phyloP scores from a whole-genome alignment of 2,888 invertebrate genomes.

The Agriotes lineatus region DNA sequence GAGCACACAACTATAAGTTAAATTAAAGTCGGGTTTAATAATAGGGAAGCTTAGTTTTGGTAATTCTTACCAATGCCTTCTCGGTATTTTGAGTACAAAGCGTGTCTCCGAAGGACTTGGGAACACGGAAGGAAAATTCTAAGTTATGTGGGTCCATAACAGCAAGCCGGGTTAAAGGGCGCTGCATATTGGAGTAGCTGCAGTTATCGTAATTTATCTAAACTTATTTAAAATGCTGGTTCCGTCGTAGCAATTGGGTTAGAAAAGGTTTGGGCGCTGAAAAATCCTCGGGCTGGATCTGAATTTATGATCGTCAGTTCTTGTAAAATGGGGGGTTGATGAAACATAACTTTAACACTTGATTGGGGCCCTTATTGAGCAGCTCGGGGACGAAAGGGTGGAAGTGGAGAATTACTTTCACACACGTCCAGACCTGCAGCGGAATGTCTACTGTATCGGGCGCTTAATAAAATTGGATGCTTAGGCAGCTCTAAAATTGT shows the following conservation, averaged over 20 bases:
- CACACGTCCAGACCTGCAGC: constrained; percentile 1
- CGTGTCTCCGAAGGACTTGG: neutral
- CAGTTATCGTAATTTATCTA: constrained; percentile 27
- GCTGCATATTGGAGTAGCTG: constrained; percentile 17
- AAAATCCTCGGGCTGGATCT: constrained; percentile 15
- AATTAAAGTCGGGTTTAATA: constrained; percentile 24
- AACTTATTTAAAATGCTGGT: constrained; percentile 32
- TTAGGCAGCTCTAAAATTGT: constrained; percentile 17
- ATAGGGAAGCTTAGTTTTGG: constrained; percentile 25
- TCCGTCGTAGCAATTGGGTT: constrained; percentile 21
- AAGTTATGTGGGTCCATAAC: constrained; percentile 16
- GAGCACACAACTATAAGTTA: constrained; percentile 14
- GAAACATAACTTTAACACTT: constrained; percentile 27
- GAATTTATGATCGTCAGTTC: constrained; percentile 21
- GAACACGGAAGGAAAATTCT: neutral
- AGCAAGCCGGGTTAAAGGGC: constrained; percentile 17
- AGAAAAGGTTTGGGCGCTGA: constrained; percentile 14
- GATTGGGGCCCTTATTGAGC: constrained; percentile 15
- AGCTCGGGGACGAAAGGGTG: neutral
- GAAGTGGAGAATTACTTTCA: constrained; percentile 4
- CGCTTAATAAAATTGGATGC: constrained; percentile 13
- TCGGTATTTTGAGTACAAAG: constrained; percentile 20
- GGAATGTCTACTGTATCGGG: neutral
- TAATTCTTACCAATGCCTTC: constrained; percentile 23
- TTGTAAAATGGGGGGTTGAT: constrained; percentile 17